phyloP scores from a whole-genome alignment of 2,113 vertebrate genomes.

The Cyanoderma ruficeps region DNA sequence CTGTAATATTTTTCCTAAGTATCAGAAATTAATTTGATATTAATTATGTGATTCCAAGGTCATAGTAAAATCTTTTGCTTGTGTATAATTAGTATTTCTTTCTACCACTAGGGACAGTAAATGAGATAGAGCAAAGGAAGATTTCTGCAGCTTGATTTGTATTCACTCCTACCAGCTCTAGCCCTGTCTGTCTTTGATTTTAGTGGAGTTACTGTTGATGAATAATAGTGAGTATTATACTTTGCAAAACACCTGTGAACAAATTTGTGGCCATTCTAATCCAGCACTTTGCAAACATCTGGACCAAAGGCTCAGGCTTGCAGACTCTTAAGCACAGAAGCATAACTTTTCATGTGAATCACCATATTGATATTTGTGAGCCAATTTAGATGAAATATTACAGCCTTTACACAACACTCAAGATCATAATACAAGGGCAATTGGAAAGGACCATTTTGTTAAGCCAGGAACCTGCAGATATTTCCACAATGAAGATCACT shows the following conservation, averaged over 20 bases:
- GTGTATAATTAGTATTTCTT: neutral
- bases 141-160: neutral
- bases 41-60: neutral
- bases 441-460: neutral
- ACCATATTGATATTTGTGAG: neutral
- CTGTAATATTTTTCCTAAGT: neutral
- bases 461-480: neutral
- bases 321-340: neutral
- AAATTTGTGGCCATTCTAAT: neutral
- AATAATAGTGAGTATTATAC: neutral
- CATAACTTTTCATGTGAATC: neutral
- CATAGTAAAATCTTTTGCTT: neutral
- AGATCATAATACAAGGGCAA: neutral
- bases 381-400: neutral
- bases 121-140: neutral
- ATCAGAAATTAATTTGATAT: neutral
- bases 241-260: neutral
- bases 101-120: neutral
- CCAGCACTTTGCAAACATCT: neutral
- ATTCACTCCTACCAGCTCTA: neutral
- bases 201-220: neutral
- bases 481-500: neutral
- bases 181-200: neutral
- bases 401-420: neutral
- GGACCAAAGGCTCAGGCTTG: neutral